Percentiles rank a stretch among this genome's conserved stretches.
These are phyloP conservation scores for Parnassius orleans DNA, from an alignment of 2,888 invertebrate species.

Conservation along the genomic window DNA sequence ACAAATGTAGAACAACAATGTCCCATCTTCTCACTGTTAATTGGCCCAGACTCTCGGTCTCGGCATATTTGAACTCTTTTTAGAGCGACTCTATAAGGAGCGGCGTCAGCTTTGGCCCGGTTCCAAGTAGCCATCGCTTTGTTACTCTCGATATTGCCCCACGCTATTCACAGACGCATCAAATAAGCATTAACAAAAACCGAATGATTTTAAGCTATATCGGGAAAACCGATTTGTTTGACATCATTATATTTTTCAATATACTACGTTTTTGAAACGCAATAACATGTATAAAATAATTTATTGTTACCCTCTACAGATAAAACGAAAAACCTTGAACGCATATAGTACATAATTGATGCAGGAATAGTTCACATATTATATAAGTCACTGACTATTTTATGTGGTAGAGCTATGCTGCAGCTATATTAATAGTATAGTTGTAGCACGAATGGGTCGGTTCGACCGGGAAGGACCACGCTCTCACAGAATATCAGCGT, in stretches of 20 bases:
- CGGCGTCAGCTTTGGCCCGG: constrained; percentile 16
- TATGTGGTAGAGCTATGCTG: no score
- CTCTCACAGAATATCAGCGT: no score
- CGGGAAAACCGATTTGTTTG: not conserved
- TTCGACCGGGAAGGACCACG: no score
- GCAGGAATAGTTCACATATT: no score
- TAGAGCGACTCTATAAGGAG: constrained; percentile 17
- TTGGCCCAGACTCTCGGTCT: constrained; percentile 3
- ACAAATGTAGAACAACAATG: not conserved
- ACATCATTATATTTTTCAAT: not conserved
- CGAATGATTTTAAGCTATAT: not conserved
- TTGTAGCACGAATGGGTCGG: no score
- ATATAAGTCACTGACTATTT: no score
- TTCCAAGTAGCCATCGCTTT: constrained; percentile 14
- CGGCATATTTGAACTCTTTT: constrained; percentile 24
- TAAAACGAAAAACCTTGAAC: no score
- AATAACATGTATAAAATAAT: no score
- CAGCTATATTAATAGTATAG: no score
- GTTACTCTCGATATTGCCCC: constrained; percentile 17
- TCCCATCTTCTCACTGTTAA: constrained; percentile 6
- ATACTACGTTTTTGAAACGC: no score
- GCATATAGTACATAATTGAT: no score
- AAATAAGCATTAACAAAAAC: not conserved
- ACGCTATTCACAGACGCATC: constrained; percentile 16
- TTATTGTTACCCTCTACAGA: no score